phyloP scores from a whole-genome alignment of 2,888 invertebrate species.

The Dexiosoma caninum region DNA sequence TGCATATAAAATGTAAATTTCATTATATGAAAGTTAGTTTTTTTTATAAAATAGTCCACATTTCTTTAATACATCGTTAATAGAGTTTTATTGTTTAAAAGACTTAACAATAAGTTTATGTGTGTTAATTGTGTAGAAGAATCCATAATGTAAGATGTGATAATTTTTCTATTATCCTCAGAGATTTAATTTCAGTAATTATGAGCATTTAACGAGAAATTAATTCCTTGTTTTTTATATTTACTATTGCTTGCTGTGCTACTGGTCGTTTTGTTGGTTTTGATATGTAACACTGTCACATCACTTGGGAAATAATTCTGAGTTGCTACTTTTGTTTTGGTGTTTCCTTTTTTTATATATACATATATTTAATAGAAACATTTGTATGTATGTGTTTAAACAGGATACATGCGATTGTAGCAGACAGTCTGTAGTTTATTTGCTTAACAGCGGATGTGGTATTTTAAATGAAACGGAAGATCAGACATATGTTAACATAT shows the following conservation, averaged over 20 bases:
- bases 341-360: background rate
- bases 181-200: conserved; percentile 47
- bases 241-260: background rate
- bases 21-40: no score
- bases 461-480: conserved; percentile 59
- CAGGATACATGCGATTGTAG: conserved; percentile 49
- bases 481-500: conserved; percentile 48
- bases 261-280: background rate
- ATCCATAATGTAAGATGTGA: conserved; percentile 21
- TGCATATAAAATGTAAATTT: no score
- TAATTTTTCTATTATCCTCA: conserved; percentile 43
- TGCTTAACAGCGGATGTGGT: conserved; percentile 55
- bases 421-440: conserved; percentile 43
- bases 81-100: background rate
- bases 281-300: conserved; percentile 25
- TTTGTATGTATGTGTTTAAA: background rate
- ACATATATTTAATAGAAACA: background rate
- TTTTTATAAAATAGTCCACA: no score
- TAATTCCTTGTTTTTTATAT: conserved; percentile 31
- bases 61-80: background rate
- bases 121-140: background rate
- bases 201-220: conserved; percentile 43
- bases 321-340: background rate
- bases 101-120: conserved; percentile 2
- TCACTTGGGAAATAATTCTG: conserved; percentile 27